Evolutionary conservation across 2,113 vertebrate species (phyloP), one percentile per base, ranked within the genome.

Genomic region (Circaetus gallicus): DNA sequence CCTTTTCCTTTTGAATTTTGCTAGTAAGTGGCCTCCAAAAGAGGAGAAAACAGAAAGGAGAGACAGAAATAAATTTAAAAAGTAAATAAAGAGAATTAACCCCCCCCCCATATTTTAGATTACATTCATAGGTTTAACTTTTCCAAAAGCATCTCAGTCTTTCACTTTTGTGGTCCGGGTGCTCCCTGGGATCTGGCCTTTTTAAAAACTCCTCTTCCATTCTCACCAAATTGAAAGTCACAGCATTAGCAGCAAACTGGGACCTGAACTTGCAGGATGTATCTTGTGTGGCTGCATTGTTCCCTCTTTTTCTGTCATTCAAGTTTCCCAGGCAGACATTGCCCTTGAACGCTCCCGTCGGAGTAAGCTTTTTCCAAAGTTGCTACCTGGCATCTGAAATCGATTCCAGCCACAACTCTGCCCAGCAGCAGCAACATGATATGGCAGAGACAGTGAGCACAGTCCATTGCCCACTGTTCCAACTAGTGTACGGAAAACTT

Each of bases 1-100:
- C n/a, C 24, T 38, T 74, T 92, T 90, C 89, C 74, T 94, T 95
- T 93, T 76, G 62, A 95, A 82, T 77, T 94, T 95, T 93, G 29
- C 50, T 90, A 90, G 20, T 70, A 78, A 81, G 59, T 78, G 82
- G 85, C 86, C 72, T 92, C 78, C 72, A 80, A 88, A 88, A 67
- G 22, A 85, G 18, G 19, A 91, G 45, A 93, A 86, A 93, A 93
- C 42, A 86, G 42, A 85, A 84, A 63, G 6, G 31, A 86, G 13
- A 94, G 66, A 58, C 7, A 67, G 13, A 70, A 78, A 73, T 20
- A 52, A 38, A 65, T 28, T 16, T 24, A 21, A 81, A 61, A 34
- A 56, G 21, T 42, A 47, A 86, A 67, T 31, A 66, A 83, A 86
- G 24, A 76, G 3, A 70, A 73, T 67, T 47, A 49, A 66, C 6